Evolutionary conservation across 1,140 invertebrate species (phyloP).

Genomic region (Drosophila kurseongensis): DNA sequence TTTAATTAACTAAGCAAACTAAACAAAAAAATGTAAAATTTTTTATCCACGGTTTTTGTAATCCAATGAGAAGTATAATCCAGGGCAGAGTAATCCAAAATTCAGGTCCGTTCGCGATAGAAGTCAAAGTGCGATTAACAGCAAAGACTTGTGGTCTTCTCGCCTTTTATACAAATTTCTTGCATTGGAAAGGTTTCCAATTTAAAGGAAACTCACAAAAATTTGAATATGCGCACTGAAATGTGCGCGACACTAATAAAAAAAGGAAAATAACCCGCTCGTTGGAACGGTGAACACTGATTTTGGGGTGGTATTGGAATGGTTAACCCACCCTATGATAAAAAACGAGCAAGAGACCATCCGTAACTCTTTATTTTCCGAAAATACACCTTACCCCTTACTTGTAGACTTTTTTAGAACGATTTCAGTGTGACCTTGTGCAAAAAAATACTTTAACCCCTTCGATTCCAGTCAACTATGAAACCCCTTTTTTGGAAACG

Average conservation of each 20-base stretch:
- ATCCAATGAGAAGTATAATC: conserved; percentile 38
- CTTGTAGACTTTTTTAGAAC: conserved; percentile 12
- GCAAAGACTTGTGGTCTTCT: not conserved
- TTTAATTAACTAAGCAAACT: too few species aligned
- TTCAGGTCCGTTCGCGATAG: not conserved
- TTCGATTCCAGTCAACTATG: not conserved
- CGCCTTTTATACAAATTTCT: conserved; percentile 59
- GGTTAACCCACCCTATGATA: conserved; percentile 62
- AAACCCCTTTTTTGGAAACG: conserved; percentile 5
- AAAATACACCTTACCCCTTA: conserved; percentile 7
- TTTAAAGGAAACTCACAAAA: conserved; percentile 49
- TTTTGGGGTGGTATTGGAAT: conserved; percentile 10
- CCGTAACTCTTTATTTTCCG: not conserved
- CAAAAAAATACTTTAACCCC: conserved; percentile 16
- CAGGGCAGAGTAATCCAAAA: conserved; percentile 23
- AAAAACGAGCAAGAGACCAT: conserved; percentile 5
- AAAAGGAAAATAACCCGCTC: conserved; percentile 28
- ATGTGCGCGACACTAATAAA: conserved; percentile 20
- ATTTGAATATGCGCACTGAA: conserved; percentile 77
- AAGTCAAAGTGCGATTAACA: conserved; percentile 45
- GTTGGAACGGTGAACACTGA: conserved; percentile 8
- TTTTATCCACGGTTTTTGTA: conserved; percentile 26
- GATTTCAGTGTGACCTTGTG: conserved; percentile 22
- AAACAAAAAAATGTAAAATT: too few species aligned
- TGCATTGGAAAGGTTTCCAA: conserved; percentile 56